These are phyloP conservation scores for Acronicta leporina DNA, from an alignment of 2,888 invertebrate species.

Conservation along the genomic window DNA sequence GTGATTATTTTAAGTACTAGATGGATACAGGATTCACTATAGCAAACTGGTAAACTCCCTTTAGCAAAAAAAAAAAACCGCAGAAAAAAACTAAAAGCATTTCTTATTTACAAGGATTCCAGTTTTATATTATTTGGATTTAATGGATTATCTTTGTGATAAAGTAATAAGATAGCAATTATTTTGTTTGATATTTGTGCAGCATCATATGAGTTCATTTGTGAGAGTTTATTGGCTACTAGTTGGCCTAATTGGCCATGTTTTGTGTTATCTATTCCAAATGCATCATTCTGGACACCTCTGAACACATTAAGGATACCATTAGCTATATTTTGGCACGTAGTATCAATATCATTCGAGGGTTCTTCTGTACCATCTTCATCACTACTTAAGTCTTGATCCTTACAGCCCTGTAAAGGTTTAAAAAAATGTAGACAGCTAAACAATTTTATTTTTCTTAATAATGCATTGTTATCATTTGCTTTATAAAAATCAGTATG, in stretches of 20 bases:
- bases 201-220: constrained; percentile 77
- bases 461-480: no score
- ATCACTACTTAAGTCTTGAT: constrained; percentile 57
- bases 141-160: constrained; percentile 76
- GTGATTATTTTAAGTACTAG: no score
- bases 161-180: constrained; percentile 73
- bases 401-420: constrained; percentile 57
- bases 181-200: constrained; percentile 73
- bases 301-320: constrained; percentile 73
- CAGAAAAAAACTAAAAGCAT: no score
- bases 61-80: no score
- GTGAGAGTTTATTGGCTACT: constrained; percentile 71
- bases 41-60: no score
- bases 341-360: constrained; percentile 46
- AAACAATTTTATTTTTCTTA: background rate
- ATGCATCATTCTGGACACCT: constrained; percentile 76
- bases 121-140: constrained; percentile 75
- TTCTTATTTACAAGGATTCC: constrained; percentile 9
- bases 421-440: background rate
- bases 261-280: constrained; percentile 70
- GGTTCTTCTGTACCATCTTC: constrained; percentile 53
- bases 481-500: no score
- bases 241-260: constrained; percentile 71
- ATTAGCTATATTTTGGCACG: constrained; percentile 72
- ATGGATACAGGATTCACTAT: no score